Conservation (phyloP, 2,797 vertebrate genomes). For the Peromyscus melanophrys region DNA sequence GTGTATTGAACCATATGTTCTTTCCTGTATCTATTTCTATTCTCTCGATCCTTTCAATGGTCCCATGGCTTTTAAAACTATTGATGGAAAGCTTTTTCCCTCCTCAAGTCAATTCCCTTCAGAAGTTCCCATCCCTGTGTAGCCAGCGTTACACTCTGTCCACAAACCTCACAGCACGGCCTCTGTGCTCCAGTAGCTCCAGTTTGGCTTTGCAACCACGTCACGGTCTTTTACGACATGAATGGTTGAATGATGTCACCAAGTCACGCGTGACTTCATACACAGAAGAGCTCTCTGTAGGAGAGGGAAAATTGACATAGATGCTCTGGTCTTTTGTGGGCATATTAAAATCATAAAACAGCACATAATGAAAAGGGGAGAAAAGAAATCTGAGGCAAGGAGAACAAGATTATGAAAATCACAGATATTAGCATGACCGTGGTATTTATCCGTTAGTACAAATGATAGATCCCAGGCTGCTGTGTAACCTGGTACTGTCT, state of each 20-base stretch:
- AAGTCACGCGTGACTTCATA: neutral
- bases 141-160: neutral
- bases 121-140: neutral
- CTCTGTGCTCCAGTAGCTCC: neutral
- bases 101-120: conserved; percentile 59
- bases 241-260: neutral
- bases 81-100: conserved; percentile 50
- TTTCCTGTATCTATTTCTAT: conserved; percentile 26
- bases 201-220: neutral
- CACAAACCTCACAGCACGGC: neutral
- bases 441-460: neutral
- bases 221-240: neutral
- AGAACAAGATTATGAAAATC: neutral
- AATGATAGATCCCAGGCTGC: neutral
- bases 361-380: neutral
- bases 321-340: neutral
- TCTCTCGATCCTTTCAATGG: conserved; percentile 1
- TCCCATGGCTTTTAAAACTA: conserved; percentile 68
- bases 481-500: neutral
- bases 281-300: neutral
- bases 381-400: conserved; percentile 15
- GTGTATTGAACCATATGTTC: conserved; percentile 55
- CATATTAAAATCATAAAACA: conserved; percentile 26
- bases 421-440: neutral
- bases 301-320: neutral